Percentiles rank a stretch among this genome's conserved stretches.
phyloP scores from a whole-genome alignment of 1,140 invertebrate genomes.

The Drosophila dunni region DNA sequence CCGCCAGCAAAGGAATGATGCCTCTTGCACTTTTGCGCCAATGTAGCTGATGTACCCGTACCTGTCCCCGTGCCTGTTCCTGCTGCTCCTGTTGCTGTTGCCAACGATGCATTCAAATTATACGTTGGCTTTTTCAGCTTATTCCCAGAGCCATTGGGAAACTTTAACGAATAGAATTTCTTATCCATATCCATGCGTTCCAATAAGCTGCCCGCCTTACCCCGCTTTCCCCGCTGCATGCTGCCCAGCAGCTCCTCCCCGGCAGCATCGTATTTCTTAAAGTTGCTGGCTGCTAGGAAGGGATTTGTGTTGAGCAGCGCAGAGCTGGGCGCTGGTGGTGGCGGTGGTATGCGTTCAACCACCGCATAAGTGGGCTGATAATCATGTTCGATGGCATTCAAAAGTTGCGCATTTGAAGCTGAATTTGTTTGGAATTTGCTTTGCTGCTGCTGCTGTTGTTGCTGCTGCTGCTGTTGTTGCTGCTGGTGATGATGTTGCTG shows the following conservation, averaged over 20 bases:
- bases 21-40: slow-evolving; percentile 65
- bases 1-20: slow-evolving; percentile 78
- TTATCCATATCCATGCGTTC: slow-evolving; percentile 67
- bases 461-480: slow-evolving; percentile 46
- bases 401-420: slow-evolving; percentile 53
- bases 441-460: slow-evolving; percentile 51
- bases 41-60: slow-evolving; percentile 9
- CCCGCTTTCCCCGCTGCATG: slow-evolving; percentile 41
- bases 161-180: slow-evolving; percentile 81
- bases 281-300: slow-evolving; percentile 66
- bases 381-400: slow-evolving; percentile 67
- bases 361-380: slow-evolving; percentile 67
- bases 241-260: slow-evolving; percentile 48
- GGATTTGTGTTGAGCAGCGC: slow-evolving; percentile 67
- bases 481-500: slow-evolving; percentile 66
- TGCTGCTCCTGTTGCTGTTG: slow-evolving; percentile 19
- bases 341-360: slow-evolving; percentile 58
- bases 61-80: slow-evolving; percentile 5
- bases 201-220: slow-evolving; percentile 42
- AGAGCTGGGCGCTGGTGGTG: slow-evolving; percentile 34
- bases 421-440: slow-evolving; percentile 64
- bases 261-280: slow-evolving; percentile 67
- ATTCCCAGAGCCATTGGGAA: slow-evolving; percentile 36
- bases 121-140: slow-evolving; percentile 50
- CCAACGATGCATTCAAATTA: slow-evolving; percentile 47